phyloP scores from a whole-genome alignment of 2,113 vertebrate species.

The Nibea coibor region DNA sequence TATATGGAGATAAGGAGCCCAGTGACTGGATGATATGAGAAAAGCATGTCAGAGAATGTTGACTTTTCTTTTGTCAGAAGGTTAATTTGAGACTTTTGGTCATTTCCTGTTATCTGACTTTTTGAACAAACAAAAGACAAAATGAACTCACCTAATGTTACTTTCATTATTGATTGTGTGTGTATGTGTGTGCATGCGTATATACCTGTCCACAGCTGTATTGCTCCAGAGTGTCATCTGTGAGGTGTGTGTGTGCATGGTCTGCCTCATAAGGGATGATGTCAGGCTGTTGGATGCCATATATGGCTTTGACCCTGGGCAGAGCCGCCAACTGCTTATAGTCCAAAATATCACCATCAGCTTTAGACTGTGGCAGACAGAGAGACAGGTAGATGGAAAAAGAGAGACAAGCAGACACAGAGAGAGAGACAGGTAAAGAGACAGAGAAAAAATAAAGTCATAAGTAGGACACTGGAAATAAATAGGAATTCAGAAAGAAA shows the following conservation, averaged over 20 bases:
- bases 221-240: constrained; percentile 92
- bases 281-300: constrained; percentile 92
- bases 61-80: background rate
- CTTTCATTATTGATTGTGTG: background rate
- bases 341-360: constrained; percentile 92
- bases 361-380: constrained; percentile 88
- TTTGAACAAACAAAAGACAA: background rate
- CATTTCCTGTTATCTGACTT: background rate
- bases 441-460: background rate
- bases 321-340: constrained; percentile 94
- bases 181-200: constrained; percentile 17
- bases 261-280: constrained; percentile 95
- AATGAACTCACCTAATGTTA: background rate
- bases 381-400: constrained; percentile 1
- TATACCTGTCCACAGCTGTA: constrained; percentile 93
- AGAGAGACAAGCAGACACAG: background rate
- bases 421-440: constrained; percentile 7
- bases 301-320: constrained; percentile 94
- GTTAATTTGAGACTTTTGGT: background rate
- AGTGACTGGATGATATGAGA: constrained; percentile 84
- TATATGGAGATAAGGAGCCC: constrained; percentile 91
- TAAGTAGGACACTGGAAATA: background rate
- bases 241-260: constrained; percentile 88
- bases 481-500: background rate
- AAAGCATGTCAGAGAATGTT: constrained; percentile 5